Evolutionary conservation across 2,113 vertebrate genomes (phyloP).

Genomic region (Gymnarchus niloticus): DNA sequence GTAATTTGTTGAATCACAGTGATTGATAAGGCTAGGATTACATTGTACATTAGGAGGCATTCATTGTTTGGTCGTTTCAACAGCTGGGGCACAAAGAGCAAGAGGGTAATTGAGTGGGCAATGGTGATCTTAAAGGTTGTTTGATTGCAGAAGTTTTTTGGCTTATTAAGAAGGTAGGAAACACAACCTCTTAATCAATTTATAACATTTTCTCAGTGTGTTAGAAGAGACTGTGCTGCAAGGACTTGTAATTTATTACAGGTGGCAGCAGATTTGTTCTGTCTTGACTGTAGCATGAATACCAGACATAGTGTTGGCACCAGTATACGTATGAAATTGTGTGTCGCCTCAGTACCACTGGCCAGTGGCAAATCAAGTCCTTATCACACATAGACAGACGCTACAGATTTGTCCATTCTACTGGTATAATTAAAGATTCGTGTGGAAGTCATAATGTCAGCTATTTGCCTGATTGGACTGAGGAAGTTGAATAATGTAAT

Average conservation of each 20-base stretch:
- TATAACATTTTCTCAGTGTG: not conserved
- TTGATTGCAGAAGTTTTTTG: conserved; percentile 20
- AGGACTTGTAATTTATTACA: not conserved
- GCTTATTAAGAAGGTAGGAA: conserved; percentile 23
- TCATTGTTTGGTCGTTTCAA: not conserved
- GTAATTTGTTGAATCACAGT: not conserved
- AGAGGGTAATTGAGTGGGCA: not conserved
- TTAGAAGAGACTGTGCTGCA: not conserved
- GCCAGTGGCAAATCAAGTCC: not conserved
- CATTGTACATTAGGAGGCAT: not conserved
- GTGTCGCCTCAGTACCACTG: not conserved
- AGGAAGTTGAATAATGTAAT: not conserved
- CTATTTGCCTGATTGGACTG: not conserved
- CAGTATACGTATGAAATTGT: not conserved
- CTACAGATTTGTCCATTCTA: conserved; percentile 2
- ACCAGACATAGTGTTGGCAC: not conserved
- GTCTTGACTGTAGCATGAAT: not conserved
- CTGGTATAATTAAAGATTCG: conserved; percentile 5
- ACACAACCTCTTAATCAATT: not conserved
- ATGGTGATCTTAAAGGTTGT: not conserved
- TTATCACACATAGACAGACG: not conserved
- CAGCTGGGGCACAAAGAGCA: not conserved
- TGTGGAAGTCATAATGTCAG: not conserved
- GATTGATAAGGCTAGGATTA: conserved; percentile 1
- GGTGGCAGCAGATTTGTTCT: not conserved